These are phyloP conservation scores for Microchrysa polita DNA, from an alignment of 2,888 invertebrate genomes.

Conservation along the genomic window DNA sequence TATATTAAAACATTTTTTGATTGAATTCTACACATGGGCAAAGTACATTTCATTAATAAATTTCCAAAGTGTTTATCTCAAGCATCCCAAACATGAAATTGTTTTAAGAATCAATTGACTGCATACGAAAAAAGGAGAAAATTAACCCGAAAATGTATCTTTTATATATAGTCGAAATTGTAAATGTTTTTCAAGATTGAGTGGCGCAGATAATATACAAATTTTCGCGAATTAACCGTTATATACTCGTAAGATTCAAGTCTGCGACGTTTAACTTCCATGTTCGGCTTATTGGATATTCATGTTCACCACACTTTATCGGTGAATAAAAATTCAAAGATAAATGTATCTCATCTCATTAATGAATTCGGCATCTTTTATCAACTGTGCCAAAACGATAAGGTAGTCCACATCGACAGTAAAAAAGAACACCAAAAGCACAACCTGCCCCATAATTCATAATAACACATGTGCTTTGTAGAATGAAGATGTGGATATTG, in stretches of 20 bases:
- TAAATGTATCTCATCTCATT: background rate
- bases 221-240: slow-evolving; percentile 47
- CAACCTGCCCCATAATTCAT: background rate
- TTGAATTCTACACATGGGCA: too few relatives aligned
- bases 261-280: background rate
- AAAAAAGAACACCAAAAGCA: too few relatives aligned
- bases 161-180: too few relatives aligned
- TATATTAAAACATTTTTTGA: too few relatives aligned
- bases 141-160: too few relatives aligned
- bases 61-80: background rate
- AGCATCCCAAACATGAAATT: background rate
- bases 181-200: background rate
- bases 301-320: slow-evolving; percentile 42
- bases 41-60: too few relatives aligned
- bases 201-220: background rate
- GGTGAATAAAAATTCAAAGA: slow-evolving; percentile 38
- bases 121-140: too few relatives aligned
- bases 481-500: background rate
- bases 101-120: too few relatives aligned
- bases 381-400: too few relatives aligned
- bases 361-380: background rate
- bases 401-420: too few relatives aligned
- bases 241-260: too few relatives aligned
- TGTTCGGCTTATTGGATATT: slow-evolving; percentile 26
- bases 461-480: background rate